A percentile compares a stretch with the other conserved stretches of the same genome.
Evolutionary conservation across 2,797 vertebrate species (phyloP).

Genomic region (Paguma larvata): DNA sequence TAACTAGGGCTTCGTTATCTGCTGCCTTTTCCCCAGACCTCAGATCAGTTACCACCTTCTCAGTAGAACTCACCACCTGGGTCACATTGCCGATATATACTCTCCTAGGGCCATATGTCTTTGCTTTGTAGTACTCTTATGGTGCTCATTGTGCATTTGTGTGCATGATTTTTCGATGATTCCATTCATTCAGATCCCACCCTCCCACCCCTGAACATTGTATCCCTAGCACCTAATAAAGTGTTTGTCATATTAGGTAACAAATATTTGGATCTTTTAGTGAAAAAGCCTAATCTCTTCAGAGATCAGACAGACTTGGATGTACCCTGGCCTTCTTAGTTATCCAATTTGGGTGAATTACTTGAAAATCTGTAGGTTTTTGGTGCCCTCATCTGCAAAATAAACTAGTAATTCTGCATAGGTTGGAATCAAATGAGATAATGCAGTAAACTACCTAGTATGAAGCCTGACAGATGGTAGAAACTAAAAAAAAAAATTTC

Average conservation of each 20-base stretch:
- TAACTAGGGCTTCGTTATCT: not conserved
- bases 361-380: conserved; percentile 1
- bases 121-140: not conserved
- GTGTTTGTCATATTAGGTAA: not conserved
- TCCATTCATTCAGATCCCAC: not conserved
- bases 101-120: not conserved
- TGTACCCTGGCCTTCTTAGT: not conserved
- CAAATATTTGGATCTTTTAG: not conserved
- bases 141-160: not conserved
- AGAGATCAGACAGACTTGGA: not conserved
- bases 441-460: not conserved
- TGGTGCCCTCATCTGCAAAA: not conserved
- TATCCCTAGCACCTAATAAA: not conserved
- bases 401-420: not conserved
- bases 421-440: not conserved
- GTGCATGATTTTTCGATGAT: not conserved
- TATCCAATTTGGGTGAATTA: not conserved
- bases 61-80: not conserved
- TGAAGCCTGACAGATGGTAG: not conserved
- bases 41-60: not conserved
- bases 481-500: not conserved
- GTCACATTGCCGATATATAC: not conserved
- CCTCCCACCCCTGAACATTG: not conserved
- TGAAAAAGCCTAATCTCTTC: not conserved
- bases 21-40: not conserved